Conservation (phyloP, 2,113 vertebrate species). For the Apus apus region DNA sequence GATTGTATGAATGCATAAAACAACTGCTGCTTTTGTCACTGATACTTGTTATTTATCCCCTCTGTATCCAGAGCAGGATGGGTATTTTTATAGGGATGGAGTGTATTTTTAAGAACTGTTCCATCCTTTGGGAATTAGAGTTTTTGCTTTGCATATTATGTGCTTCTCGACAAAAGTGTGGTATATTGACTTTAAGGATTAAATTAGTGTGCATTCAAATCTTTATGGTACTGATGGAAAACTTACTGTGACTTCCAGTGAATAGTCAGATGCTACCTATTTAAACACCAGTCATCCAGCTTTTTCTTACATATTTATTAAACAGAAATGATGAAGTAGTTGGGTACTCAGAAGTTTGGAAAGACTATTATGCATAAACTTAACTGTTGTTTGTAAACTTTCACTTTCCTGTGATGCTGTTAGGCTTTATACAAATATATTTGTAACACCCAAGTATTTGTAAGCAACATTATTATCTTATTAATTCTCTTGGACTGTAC, state of each 20-base stretch:
- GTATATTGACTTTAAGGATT: slow-evolving; percentile 49
- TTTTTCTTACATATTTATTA: slow-evolving; percentile 61
- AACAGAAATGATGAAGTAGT: slow-evolving; percentile 26
- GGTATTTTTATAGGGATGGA: slow-evolving; percentile 51
- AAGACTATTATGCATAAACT: slow-evolving; percentile 29
- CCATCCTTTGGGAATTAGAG: slow-evolving; percentile 46
- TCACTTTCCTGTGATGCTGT: slow-evolving; percentile 32
- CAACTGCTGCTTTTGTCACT: slow-evolving; percentile 61
- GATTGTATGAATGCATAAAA: slow-evolving; percentile 67
- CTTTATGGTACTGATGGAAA: slow-evolving; percentile 59
- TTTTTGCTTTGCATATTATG: slow-evolving; percentile 60
- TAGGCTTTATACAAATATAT: slow-evolving; percentile 20
- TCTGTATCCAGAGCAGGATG: neutral
- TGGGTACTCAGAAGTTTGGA: slow-evolving; percentile 43
- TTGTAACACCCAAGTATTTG: slow-evolving; percentile 37
- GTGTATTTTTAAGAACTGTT: slow-evolving; percentile 56
- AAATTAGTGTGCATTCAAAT: slow-evolving; percentile 51
- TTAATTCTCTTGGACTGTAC: neutral
- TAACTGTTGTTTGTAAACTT: slow-evolving; percentile 45
- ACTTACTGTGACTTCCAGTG: slow-evolving; percentile 62
- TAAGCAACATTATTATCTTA: slow-evolving; percentile 2
- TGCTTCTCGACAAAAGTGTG: slow-evolving; percentile 64
- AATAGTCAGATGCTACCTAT: slow-evolving; percentile 62
- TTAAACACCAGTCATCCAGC: slow-evolving; percentile 42
- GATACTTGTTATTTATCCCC: slow-evolving; percentile 46